Evolutionary conservation across 1,140 invertebrate genomes (phyloP).

Genomic region (Apocrypta bakeri): DNA sequence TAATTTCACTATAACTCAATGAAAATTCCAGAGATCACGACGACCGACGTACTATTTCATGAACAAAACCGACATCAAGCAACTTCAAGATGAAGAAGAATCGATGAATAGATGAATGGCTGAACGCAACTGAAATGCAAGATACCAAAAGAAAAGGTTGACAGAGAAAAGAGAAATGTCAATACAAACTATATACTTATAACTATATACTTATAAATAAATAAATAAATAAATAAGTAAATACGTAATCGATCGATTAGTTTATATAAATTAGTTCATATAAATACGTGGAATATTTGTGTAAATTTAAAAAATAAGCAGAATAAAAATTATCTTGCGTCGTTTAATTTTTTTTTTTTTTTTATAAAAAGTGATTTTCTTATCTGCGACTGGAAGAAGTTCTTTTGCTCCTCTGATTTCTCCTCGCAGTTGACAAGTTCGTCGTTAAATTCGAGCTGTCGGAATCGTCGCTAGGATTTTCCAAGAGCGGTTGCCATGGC

Average conservation of each 20-base stretch:
- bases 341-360: not conserved
- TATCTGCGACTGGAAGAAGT: not conserved
- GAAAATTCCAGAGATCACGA: constrained; percentile 81
- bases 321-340: constrained; percentile 12
- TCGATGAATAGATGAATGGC: constrained; percentile 57
- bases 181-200: no score
- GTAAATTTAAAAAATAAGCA: constrained; percentile 19
- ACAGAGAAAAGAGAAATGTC: no score
- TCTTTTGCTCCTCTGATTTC: constrained; percentile 39
- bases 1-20: not conserved
- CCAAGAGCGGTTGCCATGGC: constrained; percentile 64
- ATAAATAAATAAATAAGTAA: constrained; percentile 25
- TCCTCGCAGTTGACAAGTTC: not conserved
- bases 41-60: constrained; percentile 95
- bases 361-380: not conserved
- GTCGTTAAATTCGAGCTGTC: not conserved
- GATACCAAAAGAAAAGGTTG: not conserved
- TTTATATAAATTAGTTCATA: constrained; percentile 29
- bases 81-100: constrained; percentile 88
- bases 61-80: constrained; percentile 90
- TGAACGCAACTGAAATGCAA: not conserved
- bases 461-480: constrained; percentile 48
- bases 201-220: no score
- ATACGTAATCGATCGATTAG: constrained; percentile 20
- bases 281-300: constrained; percentile 21